These are phyloP conservation scores for Phrynocephalus vlangalii DNA, from an alignment of 2,797 vertebrate genomes.

Conservation along the genomic window DNA sequence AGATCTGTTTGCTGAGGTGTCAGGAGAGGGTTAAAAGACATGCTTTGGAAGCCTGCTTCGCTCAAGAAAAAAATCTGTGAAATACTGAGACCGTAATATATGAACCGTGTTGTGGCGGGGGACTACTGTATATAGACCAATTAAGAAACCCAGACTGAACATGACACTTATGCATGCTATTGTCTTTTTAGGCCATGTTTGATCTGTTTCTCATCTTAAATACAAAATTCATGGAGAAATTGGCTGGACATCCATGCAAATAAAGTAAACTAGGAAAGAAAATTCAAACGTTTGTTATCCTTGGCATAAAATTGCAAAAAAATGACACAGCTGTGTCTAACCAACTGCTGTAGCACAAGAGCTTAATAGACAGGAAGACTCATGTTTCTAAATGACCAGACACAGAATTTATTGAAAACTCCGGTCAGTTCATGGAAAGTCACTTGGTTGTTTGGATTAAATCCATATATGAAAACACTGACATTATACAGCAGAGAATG, in stretches of 20 bases:
- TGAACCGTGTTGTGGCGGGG: no score
- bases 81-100: no score
- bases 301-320: neutral
- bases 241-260: neutral
- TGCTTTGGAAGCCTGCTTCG: no score
- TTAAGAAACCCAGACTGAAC: neutral
- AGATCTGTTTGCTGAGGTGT: no score
- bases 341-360: neutral
- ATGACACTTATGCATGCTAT: neutral
- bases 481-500: neutral
- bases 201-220: neutral
- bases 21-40: no score
- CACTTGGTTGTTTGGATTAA: neutral
- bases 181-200: neutral
- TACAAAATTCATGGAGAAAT: neutral
- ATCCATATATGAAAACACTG: neutral
- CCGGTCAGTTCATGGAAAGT: neutral
- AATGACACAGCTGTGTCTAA: neutral
- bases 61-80: no score
- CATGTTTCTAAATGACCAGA: neutral
- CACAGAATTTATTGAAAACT: neutral
- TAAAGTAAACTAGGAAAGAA: neutral
- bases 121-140: no score
- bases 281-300: neutral
- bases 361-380: neutral